Conservation (phyloP, 2,797 vertebrate genomes). For the Pseudochirops cupreus region DNA sequence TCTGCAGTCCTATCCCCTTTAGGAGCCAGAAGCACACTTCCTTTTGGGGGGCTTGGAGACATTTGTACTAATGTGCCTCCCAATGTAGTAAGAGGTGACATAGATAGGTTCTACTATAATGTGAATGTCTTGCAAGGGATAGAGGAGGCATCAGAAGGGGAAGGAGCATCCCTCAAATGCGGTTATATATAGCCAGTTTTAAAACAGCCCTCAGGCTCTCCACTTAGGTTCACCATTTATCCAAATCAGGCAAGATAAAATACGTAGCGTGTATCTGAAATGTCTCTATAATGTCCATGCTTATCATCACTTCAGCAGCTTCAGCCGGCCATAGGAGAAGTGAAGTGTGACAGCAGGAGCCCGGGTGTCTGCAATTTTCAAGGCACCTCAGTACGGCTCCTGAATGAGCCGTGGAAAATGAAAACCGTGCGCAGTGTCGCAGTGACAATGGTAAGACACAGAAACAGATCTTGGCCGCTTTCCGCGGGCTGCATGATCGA, state of each 20-base stretch:
- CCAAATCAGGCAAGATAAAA: background rate
- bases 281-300: background rate
- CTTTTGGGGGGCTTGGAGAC: background rate
- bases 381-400: background rate
- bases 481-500: background rate
- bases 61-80: background rate
- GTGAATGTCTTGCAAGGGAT: background rate
- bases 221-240: background rate
- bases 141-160: background rate
- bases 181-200: background rate
- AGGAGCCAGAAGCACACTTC: background rate
- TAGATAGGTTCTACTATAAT: background rate
- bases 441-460: background rate
- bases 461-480: background rate
- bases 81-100: background rate
- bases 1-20: background rate
- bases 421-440: background rate
- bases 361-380: background rate
- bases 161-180: background rate
- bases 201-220: background rate
- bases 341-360: background rate
- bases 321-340: background rate
- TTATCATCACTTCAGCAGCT: background rate
- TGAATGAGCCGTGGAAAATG: background rate
- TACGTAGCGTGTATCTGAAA: background rate